Percentiles rank a stretch among this genome's conserved stretches.
Conservation (phyloP, 1,140 invertebrate species). For the Drosophila simulans region DNA sequence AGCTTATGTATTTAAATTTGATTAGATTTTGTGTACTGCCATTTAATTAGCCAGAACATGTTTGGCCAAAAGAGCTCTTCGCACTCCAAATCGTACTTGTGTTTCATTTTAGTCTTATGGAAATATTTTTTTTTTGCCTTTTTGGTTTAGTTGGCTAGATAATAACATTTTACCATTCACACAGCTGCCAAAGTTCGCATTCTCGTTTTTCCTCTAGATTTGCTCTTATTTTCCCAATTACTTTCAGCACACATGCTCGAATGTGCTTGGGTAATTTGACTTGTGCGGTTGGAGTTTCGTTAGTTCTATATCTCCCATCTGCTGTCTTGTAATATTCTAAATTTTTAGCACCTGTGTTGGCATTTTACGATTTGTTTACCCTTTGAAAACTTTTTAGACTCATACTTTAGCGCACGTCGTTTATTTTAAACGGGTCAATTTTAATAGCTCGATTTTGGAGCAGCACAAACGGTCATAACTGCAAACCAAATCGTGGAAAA, state of each 20-base stretch:
- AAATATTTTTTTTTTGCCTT: neutral
- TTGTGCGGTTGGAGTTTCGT: constrained; percentile 2
- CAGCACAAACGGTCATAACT: neutral
- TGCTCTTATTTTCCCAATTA: constrained; percentile 5
- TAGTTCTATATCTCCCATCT: constrained; percentile 8
- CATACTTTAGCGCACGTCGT: neutral
- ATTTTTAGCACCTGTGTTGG: constrained; percentile 2
- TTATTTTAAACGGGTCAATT: neutral
- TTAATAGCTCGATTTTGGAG: constrained; percentile 1
- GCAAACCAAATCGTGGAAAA: constrained; percentile 22
- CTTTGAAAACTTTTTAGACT: neutral
- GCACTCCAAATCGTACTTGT: neutral
- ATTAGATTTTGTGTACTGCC: constrained; percentile 25
- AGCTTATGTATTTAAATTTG: constrained; percentile 32
- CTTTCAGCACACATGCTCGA: neutral
- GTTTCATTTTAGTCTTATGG: neutral
- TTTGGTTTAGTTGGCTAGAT: neutral
- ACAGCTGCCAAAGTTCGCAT: constrained; percentile 16
- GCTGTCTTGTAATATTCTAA: constrained; percentile 8
- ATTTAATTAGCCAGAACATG: constrained; percentile 47
- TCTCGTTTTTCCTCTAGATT: constrained; percentile 10
- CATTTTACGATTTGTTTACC: neutral
- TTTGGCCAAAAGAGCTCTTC: constrained; percentile 1
- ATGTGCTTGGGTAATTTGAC: constrained; percentile 15
- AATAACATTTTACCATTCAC: constrained; percentile 16